These are phyloP conservation scores for Cryptotermes secundus DNA, from an alignment of 1,140 invertebrate genomes.

Conservation along the genomic window DNA sequence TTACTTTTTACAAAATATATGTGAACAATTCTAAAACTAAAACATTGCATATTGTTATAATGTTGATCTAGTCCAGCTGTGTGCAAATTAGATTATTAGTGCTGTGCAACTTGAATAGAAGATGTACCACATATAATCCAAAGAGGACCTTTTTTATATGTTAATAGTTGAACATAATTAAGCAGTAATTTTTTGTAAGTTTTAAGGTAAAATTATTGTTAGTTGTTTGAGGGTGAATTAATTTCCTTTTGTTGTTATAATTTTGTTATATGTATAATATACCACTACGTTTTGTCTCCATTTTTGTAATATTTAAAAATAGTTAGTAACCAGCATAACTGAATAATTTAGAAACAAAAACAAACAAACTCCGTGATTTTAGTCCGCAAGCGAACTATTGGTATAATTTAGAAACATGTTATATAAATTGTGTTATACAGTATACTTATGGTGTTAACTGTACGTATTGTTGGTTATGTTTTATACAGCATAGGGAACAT, in stretches of 20 bases:
- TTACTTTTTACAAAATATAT: neutral
- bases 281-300: neutral
- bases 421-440: neutral
- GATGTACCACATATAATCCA: neutral
- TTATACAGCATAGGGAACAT: constrained; percentile 5
- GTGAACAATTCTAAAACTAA: neutral
- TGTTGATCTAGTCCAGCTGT: neutral
- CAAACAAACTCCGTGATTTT: too few species aligned
- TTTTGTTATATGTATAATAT: neutral
- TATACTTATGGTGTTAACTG: neutral
- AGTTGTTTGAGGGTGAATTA: neutral
- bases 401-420: neutral
- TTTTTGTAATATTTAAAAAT: neutral
- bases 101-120: neutral
- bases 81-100: neutral
- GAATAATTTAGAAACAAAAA: neutral
- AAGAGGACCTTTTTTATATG: constrained; percentile 2
- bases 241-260: neutral
- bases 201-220: neutral
- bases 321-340: neutral
- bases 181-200: neutral
- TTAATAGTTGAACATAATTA: neutral
- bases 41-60: neutral
- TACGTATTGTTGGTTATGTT: neutral
- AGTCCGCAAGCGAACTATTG: too few species aligned